phyloP scores from a whole-genome alignment of 2,797 vertebrate genomes.

The Coilia nasus region DNA sequence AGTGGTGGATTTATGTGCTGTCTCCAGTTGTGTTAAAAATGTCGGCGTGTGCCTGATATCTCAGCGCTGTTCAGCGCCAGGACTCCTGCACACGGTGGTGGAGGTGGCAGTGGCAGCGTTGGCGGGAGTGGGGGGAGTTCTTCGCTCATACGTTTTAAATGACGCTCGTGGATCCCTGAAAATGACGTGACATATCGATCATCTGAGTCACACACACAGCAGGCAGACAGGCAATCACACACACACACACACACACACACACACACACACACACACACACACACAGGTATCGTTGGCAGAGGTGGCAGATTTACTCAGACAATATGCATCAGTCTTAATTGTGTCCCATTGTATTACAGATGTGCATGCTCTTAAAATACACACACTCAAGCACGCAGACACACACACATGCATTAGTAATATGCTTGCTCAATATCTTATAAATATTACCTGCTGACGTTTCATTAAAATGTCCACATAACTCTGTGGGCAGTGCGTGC shows the following conservation, averaged over 20 bases:
- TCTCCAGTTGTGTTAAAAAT: slow-evolving; percentile 22
- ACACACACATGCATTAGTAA: slow-evolving; percentile 44
- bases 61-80: background rate
- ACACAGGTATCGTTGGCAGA: background rate
- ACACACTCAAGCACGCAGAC: no score
- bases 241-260: no score
- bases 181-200: slow-evolving; percentile 41
- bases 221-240: background rate
- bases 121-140: slow-evolving; percentile 21
- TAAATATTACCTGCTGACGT: slow-evolving; percentile 60
- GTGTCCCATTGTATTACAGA: slow-evolving; percentile 54
- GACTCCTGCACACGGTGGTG: background rate
- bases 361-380: slow-evolving; percentile 21
- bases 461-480: slow-evolving; percentile 59
- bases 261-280: no score
- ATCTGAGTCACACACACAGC: slow-evolving; percentile 28
- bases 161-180: slow-evolving; percentile 30
- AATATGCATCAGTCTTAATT: slow-evolving; percentile 56
- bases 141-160: slow-evolving; percentile 44
- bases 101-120: background rate
- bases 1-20: slow-evolving; percentile 29
- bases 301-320: slow-evolving; percentile 46
- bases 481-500: slow-evolving; percentile 29
- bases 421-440: slow-evolving; percentile 54
- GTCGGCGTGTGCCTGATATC: slow-evolving; percentile 14